Base-by-base conservation (phyloP, 2,797 vertebrate species). In the Tangara arthus region DNA sequence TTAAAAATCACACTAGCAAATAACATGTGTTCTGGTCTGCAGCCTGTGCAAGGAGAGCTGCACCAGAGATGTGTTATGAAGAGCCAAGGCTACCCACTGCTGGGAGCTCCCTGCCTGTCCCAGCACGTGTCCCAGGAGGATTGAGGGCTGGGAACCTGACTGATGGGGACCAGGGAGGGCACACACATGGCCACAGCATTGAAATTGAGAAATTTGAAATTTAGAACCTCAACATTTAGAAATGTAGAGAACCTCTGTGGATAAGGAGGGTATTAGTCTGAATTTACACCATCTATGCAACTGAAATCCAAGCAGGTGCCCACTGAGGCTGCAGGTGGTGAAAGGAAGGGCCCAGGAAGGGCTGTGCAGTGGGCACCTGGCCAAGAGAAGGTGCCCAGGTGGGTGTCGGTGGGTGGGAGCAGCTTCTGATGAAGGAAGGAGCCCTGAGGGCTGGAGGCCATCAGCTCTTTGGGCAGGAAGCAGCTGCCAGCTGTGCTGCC, bases 21-120 rank as follows among this genome's bases (percentile, higher is more conserved):
- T 14, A 23, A 1, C 16, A 11, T 0, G 1, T 19, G 3, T 24
- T 59, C 26, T 76, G 47, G 39, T 39, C 53, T 46, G 42, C 3
- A 78, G 66, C 24, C 55, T 69, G 47, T 30, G 23, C 20, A 50
- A 59, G 42, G 30, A 70, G 34, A 72, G 55, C 20, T 41, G 73
- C 82, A 66, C 37, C 49, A 39, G 46, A n/a, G 41, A 56, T 1
- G 4, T 26, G 39, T 26, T 7, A 32, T 9, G 20, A 64, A 68
- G 56, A 49, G 8, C 14, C 52, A 49, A 35, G 27, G 50, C 7
- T 32, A 28, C 27, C 16, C 71, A 56, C 35, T 18, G 53, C 61
- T 42, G 49, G 22, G 59, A 93, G 59, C 49, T 82, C 47, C 61
- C 32, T 32, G 41, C 56, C 68, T 60, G 61, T 46, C 49, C 56